Conservation (phyloP, 2,113 vertebrate species). For the Melanerpes aurifrons region DNA sequence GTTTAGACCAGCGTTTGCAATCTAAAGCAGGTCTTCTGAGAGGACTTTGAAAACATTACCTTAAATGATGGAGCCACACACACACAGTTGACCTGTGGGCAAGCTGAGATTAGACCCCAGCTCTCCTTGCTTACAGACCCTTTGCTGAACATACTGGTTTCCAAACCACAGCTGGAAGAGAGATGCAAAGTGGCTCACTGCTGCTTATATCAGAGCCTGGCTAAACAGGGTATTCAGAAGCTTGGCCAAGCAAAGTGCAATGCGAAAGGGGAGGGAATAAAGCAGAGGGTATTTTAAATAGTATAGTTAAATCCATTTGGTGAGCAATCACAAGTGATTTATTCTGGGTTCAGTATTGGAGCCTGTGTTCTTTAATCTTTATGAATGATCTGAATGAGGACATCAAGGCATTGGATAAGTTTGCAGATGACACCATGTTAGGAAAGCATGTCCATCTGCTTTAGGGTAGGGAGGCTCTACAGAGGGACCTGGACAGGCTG, state of each 20-base stretch:
- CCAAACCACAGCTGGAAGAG: background rate
- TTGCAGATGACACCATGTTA: too few relatives aligned
- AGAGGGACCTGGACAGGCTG: too few relatives aligned
- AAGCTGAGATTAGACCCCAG: background rate
- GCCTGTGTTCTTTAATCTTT: too few relatives aligned
- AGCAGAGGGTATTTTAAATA: background rate
- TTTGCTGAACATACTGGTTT: fast-evolving
- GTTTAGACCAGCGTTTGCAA: background rate
- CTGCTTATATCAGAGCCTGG: background rate
- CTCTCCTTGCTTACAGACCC: background rate
- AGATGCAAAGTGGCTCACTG: background rate
- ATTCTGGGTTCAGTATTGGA: too few relatives aligned
- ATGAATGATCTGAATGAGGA: too few relatives aligned
- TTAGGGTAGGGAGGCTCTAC: too few relatives aligned
- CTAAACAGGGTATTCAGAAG: background rate
- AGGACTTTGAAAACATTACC: background rate
- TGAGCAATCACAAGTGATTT: too few relatives aligned
- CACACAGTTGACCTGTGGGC: background rate
- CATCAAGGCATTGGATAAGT: too few relatives aligned
- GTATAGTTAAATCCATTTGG: too few relatives aligned
- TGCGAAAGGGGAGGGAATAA: background rate
- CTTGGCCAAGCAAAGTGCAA: fast-evolving
- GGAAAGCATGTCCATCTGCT: too few relatives aligned
- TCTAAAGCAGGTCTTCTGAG: background rate
- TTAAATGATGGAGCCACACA: background rate